A percentile compares a stretch with the other conserved stretches of the same genome.
Conservation (phyloP, 2,888 invertebrate genomes). For the Tenodera sinensis region DNA sequence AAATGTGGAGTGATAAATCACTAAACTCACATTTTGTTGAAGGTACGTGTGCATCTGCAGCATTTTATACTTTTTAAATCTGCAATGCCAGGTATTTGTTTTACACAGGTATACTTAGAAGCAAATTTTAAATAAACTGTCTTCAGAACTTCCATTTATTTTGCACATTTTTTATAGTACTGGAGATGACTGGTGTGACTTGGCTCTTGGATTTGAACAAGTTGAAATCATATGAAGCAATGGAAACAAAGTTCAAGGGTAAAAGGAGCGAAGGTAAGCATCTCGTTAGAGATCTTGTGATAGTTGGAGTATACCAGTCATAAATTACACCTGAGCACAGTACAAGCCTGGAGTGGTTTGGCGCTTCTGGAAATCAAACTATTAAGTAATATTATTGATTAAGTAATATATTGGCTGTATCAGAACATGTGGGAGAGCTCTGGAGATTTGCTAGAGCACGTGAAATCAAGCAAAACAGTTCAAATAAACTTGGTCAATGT, state of each 20-base stretch:
- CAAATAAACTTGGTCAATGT: no score
- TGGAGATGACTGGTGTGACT: conserved; percentile 35
- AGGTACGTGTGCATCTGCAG: conserved; percentile 27
- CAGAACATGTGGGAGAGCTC: no score
- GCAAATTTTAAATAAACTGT: not conserved
- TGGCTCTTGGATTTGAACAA: not conserved
- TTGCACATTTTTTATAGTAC: conserved; percentile 31
- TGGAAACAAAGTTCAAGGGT: not conserved
- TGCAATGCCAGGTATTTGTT: no score
- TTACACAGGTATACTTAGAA: not conserved
- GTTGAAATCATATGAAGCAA: not conserved
- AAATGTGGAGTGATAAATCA: conserved; percentile 10
- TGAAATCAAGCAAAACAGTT: no score
- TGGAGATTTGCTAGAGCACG: no score
- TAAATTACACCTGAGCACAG: no score
- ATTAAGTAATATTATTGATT: no score
- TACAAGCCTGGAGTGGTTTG: no score
- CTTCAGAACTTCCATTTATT: not conserved
- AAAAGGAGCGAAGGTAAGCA: not conserved
- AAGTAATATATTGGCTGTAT: no score
- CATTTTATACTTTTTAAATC: no score
- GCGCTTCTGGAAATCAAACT: no score
- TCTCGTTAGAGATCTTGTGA: not conserved
- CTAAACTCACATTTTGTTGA: conserved; percentile 31
- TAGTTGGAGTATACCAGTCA: no score